Evolutionary conservation across 64 coral and sea anemone genomes (phyloP).

Genomic region (Hydrozoanthus tunicans): DNA sequence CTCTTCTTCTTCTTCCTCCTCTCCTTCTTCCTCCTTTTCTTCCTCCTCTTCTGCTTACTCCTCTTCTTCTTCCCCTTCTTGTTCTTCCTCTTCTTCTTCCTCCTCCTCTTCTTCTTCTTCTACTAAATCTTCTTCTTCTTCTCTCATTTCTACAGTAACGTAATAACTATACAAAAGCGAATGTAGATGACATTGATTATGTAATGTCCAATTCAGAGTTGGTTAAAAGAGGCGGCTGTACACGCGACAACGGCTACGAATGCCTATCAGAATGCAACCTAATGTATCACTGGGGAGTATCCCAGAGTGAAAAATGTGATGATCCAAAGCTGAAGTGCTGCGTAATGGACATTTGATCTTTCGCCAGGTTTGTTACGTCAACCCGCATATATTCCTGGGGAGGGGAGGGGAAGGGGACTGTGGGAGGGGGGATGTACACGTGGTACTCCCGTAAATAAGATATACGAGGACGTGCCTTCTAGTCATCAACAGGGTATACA

Average conservation of each 20-base stretch:
- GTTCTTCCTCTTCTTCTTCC: no score
- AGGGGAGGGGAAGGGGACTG: no score
- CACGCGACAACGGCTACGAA: neutral
- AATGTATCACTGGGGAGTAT: neutral
- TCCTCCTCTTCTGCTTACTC: no score
- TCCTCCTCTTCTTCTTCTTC: no score
- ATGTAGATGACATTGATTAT: no score
- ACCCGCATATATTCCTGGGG: neutral
- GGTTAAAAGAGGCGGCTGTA: neutral
- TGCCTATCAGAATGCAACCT: neutral
- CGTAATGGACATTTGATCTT: neutral
- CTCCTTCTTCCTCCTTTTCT: no score
- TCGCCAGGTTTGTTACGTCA: neutral
- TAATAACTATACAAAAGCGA: neutral
- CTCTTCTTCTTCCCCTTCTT: no score
- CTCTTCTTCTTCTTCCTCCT: no score
- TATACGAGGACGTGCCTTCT: no score
- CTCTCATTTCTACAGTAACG: neutral
- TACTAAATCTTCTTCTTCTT: neutral
- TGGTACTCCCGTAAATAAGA: no score
- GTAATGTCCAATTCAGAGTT: neutral
- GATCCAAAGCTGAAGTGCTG: constrained; percentile 17
- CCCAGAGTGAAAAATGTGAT: neutral
- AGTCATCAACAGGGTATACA: no score
- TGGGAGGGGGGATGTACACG: no score